A percentile compares a stretch with the other conserved stretches of the same genome.
Evolutionary conservation across 1,140 invertebrate species (phyloP).

Genomic region (Ericerus pela): DNA sequence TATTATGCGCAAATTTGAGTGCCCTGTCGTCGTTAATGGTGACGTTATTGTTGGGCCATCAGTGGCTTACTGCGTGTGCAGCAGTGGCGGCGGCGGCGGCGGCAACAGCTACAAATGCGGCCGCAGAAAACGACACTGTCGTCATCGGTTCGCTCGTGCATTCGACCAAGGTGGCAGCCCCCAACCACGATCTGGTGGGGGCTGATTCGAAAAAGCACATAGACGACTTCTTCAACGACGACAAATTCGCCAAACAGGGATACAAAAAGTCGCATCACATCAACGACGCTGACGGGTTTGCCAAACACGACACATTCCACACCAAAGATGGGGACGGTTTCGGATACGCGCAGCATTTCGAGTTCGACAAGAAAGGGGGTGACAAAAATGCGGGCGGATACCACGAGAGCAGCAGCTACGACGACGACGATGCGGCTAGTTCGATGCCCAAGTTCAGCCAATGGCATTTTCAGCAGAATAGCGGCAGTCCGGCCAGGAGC

Average conservation of each 20-base stretch:
- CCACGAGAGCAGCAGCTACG: conserved; percentile 2
- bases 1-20: no score
- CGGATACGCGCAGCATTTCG: conserved; percentile 10
- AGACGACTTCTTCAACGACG: not conserved
- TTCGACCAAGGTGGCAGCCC: not conserved
- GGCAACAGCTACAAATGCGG: not conserved
- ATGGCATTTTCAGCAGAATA: conserved; percentile 19
- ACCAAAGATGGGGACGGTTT: conserved; percentile 14
- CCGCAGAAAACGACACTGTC: not conserved
- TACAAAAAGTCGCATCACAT: not conserved
- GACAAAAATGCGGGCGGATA: conserved; percentile 7
- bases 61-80: not conserved
- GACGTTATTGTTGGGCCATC: no score
- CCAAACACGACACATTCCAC: conserved; percentile 11
- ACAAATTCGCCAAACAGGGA: not conserved
- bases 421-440: conserved; percentile 9
- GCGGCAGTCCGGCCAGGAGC: conserved; percentile 14
- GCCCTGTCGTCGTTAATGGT: no score
- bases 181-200: not conserved
- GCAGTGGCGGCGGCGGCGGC: not conserved
- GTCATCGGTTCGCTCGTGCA: not conserved
- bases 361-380: conserved; percentile 3
- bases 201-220: not conserved
- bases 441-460: conserved; percentile 15
- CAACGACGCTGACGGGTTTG: conserved; percentile 13